Evolutionary conservation across 2,797 vertebrate genomes (phyloP), one percentile per base, ranked within the genome.

Genomic region (Cuculus canorus): DNA sequence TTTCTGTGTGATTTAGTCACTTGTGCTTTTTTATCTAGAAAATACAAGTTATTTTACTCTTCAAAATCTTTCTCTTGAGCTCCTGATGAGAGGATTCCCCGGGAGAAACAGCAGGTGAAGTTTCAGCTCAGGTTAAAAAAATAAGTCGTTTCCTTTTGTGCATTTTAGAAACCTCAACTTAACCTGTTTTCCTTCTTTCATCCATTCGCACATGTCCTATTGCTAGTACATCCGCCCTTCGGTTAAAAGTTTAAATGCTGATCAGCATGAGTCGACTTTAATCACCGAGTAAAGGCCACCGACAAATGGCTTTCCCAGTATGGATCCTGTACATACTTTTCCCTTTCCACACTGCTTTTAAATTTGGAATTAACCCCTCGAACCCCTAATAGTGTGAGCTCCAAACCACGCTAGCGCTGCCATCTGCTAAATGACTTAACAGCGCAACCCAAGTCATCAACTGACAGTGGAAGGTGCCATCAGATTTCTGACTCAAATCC

Each of bases 191-290:
- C 68, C 60, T 68, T 57, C 75, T 56, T 60, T 35, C 57, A 3
- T 12, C 64, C 37, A 10, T 57, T 17, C 1, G 4, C 32, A 3
- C 81, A 19, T 0, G 2, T 57, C 88, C 90, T 23, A 22, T 14
- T 19, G 86, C 78, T 80, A n/a, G 0, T 47, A 33, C 91, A 70
- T 57, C 92, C 17, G 2, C 88, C 90, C 90, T 88, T 90, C 4
- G 0, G 60, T 75, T 94, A 28, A 71, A 93, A 82, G 86, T 90
- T 92, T 89, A 87, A 96, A 84, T 59, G 90, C 71, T 75, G 64
- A 90, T 43, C 96, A 85, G 93, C 96, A 33, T 66, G 93, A 87
- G 68, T 1, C 73, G 73, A 22, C 61, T 90, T 92, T 94, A 96
- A 94, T 89, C 90, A 85, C 86, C 71, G 45, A 57, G 53, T 4